Evolutionary conservation across 2,113 vertebrate genomes (phyloP), one percentile per base, ranked within the genome.

Genomic region (Canis aureus): DNA sequence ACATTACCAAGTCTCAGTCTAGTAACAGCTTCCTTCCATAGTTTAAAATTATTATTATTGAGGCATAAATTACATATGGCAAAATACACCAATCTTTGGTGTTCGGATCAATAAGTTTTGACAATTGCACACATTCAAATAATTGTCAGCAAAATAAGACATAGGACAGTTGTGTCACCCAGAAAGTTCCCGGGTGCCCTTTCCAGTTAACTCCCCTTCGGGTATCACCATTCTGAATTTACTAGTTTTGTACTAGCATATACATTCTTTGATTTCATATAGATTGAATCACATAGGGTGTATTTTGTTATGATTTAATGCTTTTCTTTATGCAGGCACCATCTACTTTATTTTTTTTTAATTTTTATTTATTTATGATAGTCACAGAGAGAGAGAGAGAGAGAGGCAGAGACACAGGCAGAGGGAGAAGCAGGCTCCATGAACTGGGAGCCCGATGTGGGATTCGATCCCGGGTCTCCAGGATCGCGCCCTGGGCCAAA

Each of bases 91-190:
- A 38, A 19, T 27, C 43, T 17, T 8, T 17, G 43, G 8, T 8
- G 32, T 35, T 4, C 0, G 5, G 35, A 51, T 29, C 85, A n/a
- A 0, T 32, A 78, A 8, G 5, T 27, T 81, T 29, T 81, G 69
- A 71, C 49, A 35, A 27, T 3, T 16, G 3, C 22, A 0, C 11
- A 10, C 25, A 6, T 20, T 25, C 3, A 0, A 4, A 3, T 17
- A 9, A 64, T 3, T 4, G 1, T 25, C 32, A 11, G 11, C 87
- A 20, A 43, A 59, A 25, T 35, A 23, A 49, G 71, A 57, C 11
- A 3, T 1, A 0, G 0, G 10, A 4, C 8, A 2, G 22, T 23
- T 2, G 9, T 57, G 20, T 7, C 32, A 1, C 5, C 57, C 57
- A 11, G 69, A 16, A 81, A 1, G 5, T 19, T 38, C 57, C 20